These are phyloP conservation scores for Plecotus auritus DNA, from an alignment of 2,113 vertebrate genomes.

Conservation along the genomic window DNA sequence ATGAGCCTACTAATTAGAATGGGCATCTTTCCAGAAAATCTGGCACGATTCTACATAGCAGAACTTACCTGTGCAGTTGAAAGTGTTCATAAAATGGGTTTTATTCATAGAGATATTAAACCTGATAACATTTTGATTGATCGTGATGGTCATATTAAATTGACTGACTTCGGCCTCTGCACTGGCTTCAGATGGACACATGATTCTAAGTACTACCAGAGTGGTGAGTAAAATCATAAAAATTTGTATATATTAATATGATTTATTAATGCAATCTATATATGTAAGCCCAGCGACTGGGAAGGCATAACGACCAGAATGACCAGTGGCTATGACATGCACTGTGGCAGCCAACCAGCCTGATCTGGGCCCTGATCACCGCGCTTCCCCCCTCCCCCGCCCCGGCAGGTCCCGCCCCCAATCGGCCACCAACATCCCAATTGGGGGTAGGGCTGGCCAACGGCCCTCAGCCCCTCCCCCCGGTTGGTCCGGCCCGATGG, in stretches of 20 bases:
- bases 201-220: slow-evolving; percentile 99
- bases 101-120: slow-evolving; percentile 99
- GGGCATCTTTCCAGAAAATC: slow-evolving; percentile 95
- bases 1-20: slow-evolving; percentile 98
- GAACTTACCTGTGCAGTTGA: slow-evolving; percentile 97
- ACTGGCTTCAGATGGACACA: slow-evolving; percentile 99
- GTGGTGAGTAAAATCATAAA: slow-evolving; percentile 85
- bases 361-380: too few species aligned
- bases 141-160: slow-evolving; percentile 96
- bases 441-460: too few species aligned
- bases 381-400: too few species aligned
- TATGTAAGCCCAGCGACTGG: too few species aligned
- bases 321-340: too few species aligned
- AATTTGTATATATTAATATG: background rate
- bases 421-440: too few species aligned
- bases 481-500: too few species aligned
- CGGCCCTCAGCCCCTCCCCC: too few species aligned
- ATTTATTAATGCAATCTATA: background rate
- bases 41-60: slow-evolving; percentile 97
- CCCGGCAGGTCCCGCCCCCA: too few species aligned
- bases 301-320: too few species aligned
- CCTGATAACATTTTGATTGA: slow-evolving; percentile 99
- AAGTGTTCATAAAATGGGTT: slow-evolving; percentile 99
- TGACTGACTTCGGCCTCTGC: slow-evolving; percentile 98
- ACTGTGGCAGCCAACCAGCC: too few species aligned